Conservation (phyloP, 37 sponge, comb jelly and placozoan genomes). For the Chondrilla cf. caribensis region DNA sequence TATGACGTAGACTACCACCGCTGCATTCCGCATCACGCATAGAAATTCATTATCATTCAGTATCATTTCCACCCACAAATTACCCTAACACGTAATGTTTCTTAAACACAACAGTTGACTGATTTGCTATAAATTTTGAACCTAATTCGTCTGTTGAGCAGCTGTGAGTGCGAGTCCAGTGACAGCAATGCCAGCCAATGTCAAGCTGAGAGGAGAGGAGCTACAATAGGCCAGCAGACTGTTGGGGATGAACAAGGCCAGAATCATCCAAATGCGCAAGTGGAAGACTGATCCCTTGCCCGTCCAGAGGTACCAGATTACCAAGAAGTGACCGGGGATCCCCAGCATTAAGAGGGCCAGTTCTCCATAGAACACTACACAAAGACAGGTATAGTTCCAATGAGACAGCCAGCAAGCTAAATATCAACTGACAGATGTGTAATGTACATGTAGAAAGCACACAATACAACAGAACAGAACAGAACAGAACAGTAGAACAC, state of each 20-base stretch:
- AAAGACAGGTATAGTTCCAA: neutral
- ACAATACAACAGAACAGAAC: no score
- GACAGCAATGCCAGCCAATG: slow-evolving; percentile 15
- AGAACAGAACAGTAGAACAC: no score
- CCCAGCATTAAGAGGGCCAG: slow-evolving; percentile 37
- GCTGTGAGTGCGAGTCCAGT: slow-evolving; percentile 21
- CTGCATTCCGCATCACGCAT: no score
- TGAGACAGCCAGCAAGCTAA: no score
- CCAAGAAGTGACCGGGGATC: slow-evolving; percentile 53
- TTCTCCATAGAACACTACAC: slow-evolving; percentile 20
- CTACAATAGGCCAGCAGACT: slow-evolving; percentile 17
- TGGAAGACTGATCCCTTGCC: slow-evolving; percentile 28
- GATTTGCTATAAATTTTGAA: neutral
- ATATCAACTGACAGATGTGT: no score
- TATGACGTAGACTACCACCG: no score
- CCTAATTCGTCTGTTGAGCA: neutral
- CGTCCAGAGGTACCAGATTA: slow-evolving; percentile 59
- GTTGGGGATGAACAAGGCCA: slow-evolving; percentile 23
- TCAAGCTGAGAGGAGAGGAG: slow-evolving; percentile 15
- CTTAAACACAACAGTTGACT: neutral
- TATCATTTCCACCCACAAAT: no score
- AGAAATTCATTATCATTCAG: no score
- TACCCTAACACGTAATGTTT: no score
- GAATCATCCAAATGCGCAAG: slow-evolving; percentile 4
- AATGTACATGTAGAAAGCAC: no score